A percentile compares a stretch with the other conserved stretches of the same genome.
phyloP scores from a whole-genome alignment of 2,797 vertebrate species.

The Rallus crepitans region DNA sequence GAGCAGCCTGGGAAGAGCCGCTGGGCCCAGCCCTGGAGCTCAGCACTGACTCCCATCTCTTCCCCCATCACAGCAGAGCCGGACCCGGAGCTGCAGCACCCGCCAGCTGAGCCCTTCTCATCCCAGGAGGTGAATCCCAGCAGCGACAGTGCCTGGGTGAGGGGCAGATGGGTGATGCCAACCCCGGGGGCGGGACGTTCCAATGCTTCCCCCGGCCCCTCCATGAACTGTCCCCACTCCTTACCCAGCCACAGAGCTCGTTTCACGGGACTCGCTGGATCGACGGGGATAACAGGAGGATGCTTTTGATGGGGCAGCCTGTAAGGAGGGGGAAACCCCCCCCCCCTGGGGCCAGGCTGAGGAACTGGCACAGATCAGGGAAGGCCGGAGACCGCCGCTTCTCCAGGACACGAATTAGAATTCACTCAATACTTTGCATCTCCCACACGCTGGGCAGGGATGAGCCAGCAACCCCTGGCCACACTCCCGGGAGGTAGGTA shows the following conservation, averaged over 20 bases:
- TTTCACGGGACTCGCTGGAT: not conserved
- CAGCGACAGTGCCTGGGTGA: too few relatives aligned
- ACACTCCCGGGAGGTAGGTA: conserved; percentile 61
- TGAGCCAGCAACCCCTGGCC: not conserved
- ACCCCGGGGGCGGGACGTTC: not conserved
- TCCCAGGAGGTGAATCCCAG: not conserved
- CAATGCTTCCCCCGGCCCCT: not conserved
- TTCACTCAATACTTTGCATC: not conserved
- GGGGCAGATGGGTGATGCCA: not conserved
- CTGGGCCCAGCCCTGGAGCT: not conserved
- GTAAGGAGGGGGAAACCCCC: not conserved
- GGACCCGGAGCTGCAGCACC: not conserved
- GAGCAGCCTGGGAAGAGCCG: not conserved
- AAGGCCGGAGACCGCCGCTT: not conserved
- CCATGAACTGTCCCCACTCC: not conserved
- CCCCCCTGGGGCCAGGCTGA: rapidly evolving
- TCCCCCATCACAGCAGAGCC: rapidly evolving
- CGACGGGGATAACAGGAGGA: too few relatives aligned
- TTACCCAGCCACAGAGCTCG: not conserved
- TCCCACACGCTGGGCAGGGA: not conserved
- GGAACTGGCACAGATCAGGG: not conserved
- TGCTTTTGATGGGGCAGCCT: not conserved
- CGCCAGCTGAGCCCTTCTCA: not conserved
- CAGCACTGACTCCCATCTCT: rapidly evolving
- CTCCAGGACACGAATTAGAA: not conserved